Conservation (phyloP, 2,113 vertebrate genomes). For the Poeciliopsis occidentalis region DNA sequence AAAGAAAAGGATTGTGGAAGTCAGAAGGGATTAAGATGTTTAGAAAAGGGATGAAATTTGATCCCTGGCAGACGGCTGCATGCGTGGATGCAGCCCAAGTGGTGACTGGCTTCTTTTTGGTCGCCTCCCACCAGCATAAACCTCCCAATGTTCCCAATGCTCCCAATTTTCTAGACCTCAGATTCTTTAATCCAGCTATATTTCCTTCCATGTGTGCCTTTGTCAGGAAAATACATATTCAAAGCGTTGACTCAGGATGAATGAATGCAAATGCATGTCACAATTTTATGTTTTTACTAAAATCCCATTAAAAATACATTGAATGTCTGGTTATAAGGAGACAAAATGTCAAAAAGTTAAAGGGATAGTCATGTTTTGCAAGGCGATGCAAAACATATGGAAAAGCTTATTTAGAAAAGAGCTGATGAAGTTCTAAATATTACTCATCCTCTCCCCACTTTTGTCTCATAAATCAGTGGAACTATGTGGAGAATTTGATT, state of each 20-base stretch:
- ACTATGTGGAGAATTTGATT: slow-evolving; percentile 37
- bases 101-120: slow-evolving; percentile 31
- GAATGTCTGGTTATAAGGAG: no score
- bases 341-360: neutral
- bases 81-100: slow-evolving; percentile 14
- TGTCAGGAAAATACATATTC: slow-evolving; percentile 31
- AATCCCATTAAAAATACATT: neutral
- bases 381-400: neutral
- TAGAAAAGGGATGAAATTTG: neutral
- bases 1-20: slow-evolving; percentile 3
- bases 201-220: slow-evolving; percentile 11
- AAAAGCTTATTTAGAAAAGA: slow-evolving; percentile 2
- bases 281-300: neutral
- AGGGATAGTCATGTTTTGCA: neutral
- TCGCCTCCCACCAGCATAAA: neutral
- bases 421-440: neutral
- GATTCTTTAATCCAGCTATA: slow-evolving; percentile 4
- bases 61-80: slow-evolving; percentile 14
- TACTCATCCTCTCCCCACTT: slow-evolving; percentile 13
- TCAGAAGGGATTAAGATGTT: neutral
- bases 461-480: slow-evolving; percentile 21
- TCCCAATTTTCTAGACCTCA: neutral
- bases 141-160: neutral
- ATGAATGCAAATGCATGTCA: no score
- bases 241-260: no score